Evolutionary conservation across 2,797 vertebrate species (phyloP), one percentile per base, ranked within the genome.

Genomic region (Philypnodon macrostomus): DNA sequence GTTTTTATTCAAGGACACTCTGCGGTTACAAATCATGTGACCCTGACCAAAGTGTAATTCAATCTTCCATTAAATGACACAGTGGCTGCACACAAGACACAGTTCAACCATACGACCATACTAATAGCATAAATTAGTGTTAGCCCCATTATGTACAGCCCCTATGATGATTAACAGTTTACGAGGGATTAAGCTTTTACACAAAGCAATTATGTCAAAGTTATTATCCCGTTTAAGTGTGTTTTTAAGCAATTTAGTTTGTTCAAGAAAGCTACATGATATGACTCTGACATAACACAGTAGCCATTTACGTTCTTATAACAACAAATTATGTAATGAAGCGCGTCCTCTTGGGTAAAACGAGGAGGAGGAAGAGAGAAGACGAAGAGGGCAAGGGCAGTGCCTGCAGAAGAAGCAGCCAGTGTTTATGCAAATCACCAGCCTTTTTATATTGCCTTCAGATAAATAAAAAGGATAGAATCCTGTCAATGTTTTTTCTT

Each of bases 281-380:
- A 18, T 33, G 31, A 47, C 16, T 36, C 29, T 7, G 29, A 52
- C 16, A 39, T 0, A 17, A 11, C 7, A 21, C 21, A 48, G 6
- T 23, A 58, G 29, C 12, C 51, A 7, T 59, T 58, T 26, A 52
- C 58, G 27, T 50, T 42, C 53, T 62, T 46, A 45, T 14, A 47
- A 56, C 46, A 58, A 53, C 31, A 62, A 39, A 63, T 70, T 52
- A 58, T 50, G 40, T 53, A 77, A 75, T 63, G 21, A 50, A 41
- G 13, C 33, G 14, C 26, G 14, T 61, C 47, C 50, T 63, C 44
- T 47, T 38, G 32, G 30, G 53, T 50, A 5, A 15, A 17, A 67
- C 9, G 37, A 56, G 47, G 58, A 64, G 14, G 57, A 45, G 30
- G 36, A 47, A 33, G 34, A 55, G 8, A 26, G 15, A 44, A 19